Percentiles rank a stretch among this genome's conserved stretches.
Conservation (phyloP, 1,140 invertebrate genomes). For the Drosophila elegans region DNA sequence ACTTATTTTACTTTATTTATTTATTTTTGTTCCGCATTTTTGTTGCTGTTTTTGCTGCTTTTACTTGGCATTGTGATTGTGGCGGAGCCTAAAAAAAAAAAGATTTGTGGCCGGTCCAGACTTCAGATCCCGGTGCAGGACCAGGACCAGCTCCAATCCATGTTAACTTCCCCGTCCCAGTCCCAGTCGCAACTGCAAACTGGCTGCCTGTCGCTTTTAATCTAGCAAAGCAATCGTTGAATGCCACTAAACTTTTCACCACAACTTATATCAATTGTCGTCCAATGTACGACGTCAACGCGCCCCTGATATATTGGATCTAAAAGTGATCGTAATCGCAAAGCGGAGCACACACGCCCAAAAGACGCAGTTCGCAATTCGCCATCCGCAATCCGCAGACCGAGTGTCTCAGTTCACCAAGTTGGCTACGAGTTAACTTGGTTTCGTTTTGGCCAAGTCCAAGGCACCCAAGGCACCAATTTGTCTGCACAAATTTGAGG, state of each 20-base stretch:
- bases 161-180: conserved; percentile 14
- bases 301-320: conserved; percentile 84
- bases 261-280: conserved; percentile 85
- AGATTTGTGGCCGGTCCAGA: conserved; percentile 73
- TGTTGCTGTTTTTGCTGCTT: conserved; percentile 38
- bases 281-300: conserved; percentile 84
- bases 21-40: conserved; percentile 39
- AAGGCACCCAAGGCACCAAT: conserved; percentile 40
- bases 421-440: conserved; percentile 9
- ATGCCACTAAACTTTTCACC: conserved; percentile 84
- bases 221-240: conserved; percentile 84
- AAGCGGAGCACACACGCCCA: conserved; percentile 65
- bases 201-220: conserved; percentile 76
- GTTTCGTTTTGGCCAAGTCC: conserved; percentile 49
- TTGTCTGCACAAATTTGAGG: conserved; percentile 54
- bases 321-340: conserved; percentile 84
- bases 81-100: conserved; percentile 19
- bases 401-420: conserved; percentile 37
- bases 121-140: conserved; percentile 33
- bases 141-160: conserved; percentile 11
- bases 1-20: conserved; percentile 49
- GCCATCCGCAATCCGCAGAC: conserved; percentile 20
- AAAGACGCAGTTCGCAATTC: conserved; percentile 11
- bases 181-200: background rate
- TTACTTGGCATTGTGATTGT: conserved; percentile 69